These are phyloP conservation scores for human DNA, from an alignment of 2,113 vertebrate species.

Conservation along the genomic window DNA sequence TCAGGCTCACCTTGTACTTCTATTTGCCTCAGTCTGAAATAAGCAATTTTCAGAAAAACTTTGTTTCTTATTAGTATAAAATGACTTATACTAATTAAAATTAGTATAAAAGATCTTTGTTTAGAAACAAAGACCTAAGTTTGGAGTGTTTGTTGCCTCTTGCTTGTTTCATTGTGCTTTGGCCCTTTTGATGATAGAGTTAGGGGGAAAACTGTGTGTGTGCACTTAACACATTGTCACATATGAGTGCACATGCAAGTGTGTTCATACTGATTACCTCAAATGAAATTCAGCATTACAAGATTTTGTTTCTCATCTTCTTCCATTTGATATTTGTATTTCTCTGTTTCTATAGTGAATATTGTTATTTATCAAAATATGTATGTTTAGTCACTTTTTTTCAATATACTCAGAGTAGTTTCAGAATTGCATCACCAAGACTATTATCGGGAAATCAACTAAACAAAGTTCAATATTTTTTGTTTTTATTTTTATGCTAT, in stretches of 20 bases:
- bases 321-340: neutral
- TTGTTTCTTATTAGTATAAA: no score
- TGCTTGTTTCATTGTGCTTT: neutral
- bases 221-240: fast-evolving
- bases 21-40: no score
- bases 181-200: neutral
- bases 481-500: neutral
- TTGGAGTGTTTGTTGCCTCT: neutral
- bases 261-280: neutral
- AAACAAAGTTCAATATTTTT: neutral
- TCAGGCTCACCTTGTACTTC: no score
- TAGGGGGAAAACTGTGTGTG: neutral
- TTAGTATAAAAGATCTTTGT: neutral
- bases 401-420: neutral
- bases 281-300: neutral
- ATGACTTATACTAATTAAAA: no score
- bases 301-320: neutral
- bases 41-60: no score
- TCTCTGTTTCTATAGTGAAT: neutral
- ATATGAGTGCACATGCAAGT: fast-evolving
- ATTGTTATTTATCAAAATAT: neutral
- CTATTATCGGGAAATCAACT: neutral
- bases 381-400: neutral
- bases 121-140: neutral
- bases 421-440: neutral